A percentile compares a stretch with the other conserved stretches of the same genome.
phyloP scores from a whole-genome alignment of 2,797 vertebrate genomes.

The Ptychadena robeensis region DNA sequence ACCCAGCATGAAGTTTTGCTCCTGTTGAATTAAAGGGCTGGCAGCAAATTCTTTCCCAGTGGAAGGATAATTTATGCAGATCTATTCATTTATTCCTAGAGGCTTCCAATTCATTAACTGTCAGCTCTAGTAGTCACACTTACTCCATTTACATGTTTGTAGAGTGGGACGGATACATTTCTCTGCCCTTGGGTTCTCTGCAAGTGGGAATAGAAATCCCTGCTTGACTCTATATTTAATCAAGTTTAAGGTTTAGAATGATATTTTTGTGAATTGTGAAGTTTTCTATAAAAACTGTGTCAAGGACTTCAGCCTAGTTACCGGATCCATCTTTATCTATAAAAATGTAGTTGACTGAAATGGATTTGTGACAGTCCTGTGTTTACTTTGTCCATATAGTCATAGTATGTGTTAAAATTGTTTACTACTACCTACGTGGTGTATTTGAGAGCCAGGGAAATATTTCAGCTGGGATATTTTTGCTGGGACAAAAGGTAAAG shows the following conservation, averaged over 20 bases:
- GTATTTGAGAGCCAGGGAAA: too few relatives aligned
- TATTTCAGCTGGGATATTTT: too few relatives aligned
- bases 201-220: constrained; percentile 58
- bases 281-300: constrained; percentile 41
- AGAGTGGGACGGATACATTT: constrained; percentile 56
- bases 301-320: constrained; percentile 50
- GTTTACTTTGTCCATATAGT: not conserved
- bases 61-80: constrained; percentile 57
- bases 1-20: constrained; percentile 49
- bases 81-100: constrained; percentile 61
- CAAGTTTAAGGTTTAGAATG: constrained; percentile 56
- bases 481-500: too few relatives aligned
- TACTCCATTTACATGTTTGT: constrained; percentile 57
- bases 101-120: constrained; percentile 61
- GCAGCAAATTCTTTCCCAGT: constrained; percentile 49
- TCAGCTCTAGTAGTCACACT: constrained; percentile 54
- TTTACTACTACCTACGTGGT: too few relatives aligned
- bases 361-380: not conserved
- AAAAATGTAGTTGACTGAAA: not conserved
- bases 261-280: constrained; percentile 45
- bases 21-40: constrained; percentile 49
- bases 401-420: too few relatives aligned
- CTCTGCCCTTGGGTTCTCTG: constrained; percentile 51
- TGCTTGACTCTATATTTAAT: constrained; percentile 61
- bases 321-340: constrained; percentile 2